A percentile compares a stretch with the other conserved stretches of the same genome.
Conservation (phyloP, 2,113 vertebrate species). For the Lanius collurio region DNA sequence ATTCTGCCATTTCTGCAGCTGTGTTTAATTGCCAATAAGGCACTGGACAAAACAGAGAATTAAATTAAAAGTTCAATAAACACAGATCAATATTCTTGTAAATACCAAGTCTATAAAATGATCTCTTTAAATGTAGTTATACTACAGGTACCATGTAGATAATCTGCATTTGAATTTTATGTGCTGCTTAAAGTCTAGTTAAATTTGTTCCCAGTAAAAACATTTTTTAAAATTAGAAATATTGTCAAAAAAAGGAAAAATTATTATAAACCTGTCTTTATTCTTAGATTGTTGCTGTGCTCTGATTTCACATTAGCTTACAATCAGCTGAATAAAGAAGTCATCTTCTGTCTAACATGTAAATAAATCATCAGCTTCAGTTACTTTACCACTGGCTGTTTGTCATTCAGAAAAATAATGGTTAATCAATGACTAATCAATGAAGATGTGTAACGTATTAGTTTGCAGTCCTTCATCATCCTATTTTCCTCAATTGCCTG, state of each 20-base stretch:
- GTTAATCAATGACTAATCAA: constrained; percentile 89
- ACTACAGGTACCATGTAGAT: not conserved
- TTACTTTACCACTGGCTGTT: constrained; percentile 85
- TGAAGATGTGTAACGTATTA: constrained; percentile 86
- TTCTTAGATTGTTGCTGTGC: constrained; percentile 44
- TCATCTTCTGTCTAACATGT: constrained; percentile 79
- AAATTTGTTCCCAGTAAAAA: constrained; percentile 42
- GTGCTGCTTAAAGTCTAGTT: constrained; percentile 41
- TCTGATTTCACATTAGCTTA: constrained; percentile 68
- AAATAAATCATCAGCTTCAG: constrained; percentile 86
- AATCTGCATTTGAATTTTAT: constrained; percentile 25
- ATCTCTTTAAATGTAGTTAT: constrained; percentile 76
- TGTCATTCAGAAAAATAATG: constrained; percentile 87
- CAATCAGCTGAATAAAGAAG: constrained; percentile 79
- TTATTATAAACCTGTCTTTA: constrained; percentile 10
- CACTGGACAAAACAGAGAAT: constrained; percentile 77
- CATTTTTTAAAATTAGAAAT: constrained; percentile 5
- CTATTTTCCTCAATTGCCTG: constrained; percentile 84
- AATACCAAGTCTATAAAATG: constrained; percentile 80
- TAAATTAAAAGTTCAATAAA: constrained; percentile 84
- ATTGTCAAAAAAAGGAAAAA: not conserved
- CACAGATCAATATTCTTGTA: constrained; percentile 80
- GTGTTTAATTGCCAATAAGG: constrained; percentile 73
- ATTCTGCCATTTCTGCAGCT: constrained; percentile 60
- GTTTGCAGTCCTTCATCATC: constrained; percentile 85